phyloP scores from a whole-genome alignment of 2,888 invertebrate genomes.

The Watsonalla cultraria region DNA sequence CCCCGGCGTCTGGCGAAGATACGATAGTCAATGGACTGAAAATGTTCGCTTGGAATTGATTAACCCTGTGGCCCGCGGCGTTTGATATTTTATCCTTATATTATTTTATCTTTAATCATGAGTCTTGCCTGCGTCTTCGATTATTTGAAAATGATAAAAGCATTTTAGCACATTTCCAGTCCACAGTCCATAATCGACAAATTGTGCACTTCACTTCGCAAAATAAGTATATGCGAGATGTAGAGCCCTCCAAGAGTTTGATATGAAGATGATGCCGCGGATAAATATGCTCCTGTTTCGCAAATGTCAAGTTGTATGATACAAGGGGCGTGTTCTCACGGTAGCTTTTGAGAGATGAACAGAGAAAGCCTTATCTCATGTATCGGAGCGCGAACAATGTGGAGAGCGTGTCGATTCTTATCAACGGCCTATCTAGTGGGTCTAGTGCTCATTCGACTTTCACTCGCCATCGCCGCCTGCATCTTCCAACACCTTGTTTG shows the following conservation, averaged over 20 bases:
- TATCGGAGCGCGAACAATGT: constrained; percentile 72
- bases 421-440: constrained; percentile 58
- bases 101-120: constrained; percentile 3
- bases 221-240: neutral
- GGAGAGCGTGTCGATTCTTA: constrained; percentile 71
- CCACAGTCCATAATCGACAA: neutral
- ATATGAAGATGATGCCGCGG: constrained; percentile 38
- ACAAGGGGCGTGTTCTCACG: constrained; percentile 59
- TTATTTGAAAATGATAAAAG: neutral
- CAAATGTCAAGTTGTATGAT: constrained; percentile 52
- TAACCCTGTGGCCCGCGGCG: constrained; percentile 34
- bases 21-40: constrained; percentile 56
- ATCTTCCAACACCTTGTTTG: constrained; percentile 50
- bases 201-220: neutral
- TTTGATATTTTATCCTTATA: constrained; percentile 28
- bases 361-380: constrained; percentile 72
- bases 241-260: constrained; percentile 1
- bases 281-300: constrained; percentile 52
- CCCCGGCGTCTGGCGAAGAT: constrained; percentile 63
- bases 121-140: neutral
- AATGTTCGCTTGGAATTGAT: constrained; percentile 56
- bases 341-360: constrained; percentile 61
- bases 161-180: neutral
- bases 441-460: constrained; percentile 63
- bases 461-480: constrained; percentile 45